A percentile compares a stretch with the other conserved stretches of the same genome.
Conservation (phyloP, 2,888 invertebrate genomes). For the Phortica magna region DNA sequence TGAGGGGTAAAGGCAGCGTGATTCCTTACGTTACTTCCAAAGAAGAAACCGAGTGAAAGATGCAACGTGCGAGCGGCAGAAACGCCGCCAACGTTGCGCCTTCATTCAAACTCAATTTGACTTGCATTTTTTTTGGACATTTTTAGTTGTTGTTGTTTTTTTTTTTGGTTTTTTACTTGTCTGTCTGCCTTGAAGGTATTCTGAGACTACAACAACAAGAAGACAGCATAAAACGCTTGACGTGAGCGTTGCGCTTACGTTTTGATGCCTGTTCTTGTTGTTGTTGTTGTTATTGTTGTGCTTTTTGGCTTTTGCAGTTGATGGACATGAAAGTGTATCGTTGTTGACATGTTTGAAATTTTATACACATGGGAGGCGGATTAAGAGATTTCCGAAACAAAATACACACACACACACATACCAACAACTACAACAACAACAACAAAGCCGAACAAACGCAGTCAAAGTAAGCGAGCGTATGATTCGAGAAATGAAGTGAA, state of each 20-base stretch:
- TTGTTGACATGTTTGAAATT: constrained; percentile 70
- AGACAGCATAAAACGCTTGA: constrained; percentile 1
- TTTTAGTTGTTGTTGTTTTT: neutral
- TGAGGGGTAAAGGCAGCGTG: too few species aligned
- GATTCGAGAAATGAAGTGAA: constrained; percentile 32
- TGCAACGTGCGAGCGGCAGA: neutral
- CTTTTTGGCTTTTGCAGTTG: constrained; percentile 46
- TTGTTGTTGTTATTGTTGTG: constrained; percentile 3
- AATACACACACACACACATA: constrained; percentile 47
- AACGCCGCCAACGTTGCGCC: constrained; percentile 15
- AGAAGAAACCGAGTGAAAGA: constrained; percentile 50
- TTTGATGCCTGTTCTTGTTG: constrained; percentile 24
- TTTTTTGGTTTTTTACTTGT: constrained; percentile 14
- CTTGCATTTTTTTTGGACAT: constrained; percentile 1
- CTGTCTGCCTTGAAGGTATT: constrained; percentile 5
- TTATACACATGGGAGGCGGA: constrained; percentile 67
- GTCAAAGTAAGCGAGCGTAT: neutral
- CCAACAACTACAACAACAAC: neutral
- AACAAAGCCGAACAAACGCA: neutral
- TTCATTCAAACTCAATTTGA: constrained; percentile 26
- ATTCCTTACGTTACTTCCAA: constrained; percentile 53
- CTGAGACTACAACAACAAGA: constrained; percentile 1
- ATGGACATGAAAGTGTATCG: constrained; percentile 70
- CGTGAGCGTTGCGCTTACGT: neutral
- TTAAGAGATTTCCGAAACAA: constrained; percentile 61